phyloP scores from a whole-genome alignment of 2,113 vertebrate species.

The Thalassoma bifasciatum region DNA sequence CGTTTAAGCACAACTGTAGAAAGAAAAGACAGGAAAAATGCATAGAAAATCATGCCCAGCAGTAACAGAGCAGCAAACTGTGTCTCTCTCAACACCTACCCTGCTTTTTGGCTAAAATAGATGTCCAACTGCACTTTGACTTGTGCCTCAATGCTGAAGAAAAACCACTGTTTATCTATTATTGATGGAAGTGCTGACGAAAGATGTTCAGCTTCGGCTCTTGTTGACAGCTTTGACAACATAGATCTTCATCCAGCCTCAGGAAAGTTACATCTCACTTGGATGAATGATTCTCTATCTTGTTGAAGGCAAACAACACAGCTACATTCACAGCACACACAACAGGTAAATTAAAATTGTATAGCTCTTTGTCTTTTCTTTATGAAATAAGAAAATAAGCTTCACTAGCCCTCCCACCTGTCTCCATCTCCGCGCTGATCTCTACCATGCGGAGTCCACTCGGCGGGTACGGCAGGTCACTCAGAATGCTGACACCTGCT shows the following conservation, averaged over 20 bases:
- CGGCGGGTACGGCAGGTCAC: constrained; percentile 80
- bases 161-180: background rate
- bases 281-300: too few relatives aligned
- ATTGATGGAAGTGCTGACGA: background rate
- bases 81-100: too few relatives aligned
- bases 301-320: too few relatives aligned
- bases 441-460: constrained; percentile 74
- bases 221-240: background rate
- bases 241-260: background rate
- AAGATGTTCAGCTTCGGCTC: background rate
- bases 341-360: background rate
- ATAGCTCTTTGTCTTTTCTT: background rate
- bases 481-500: constrained; percentile 88
- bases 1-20: too few relatives aligned
- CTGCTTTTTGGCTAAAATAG: background rate
- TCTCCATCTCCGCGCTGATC: constrained; percentile 81
- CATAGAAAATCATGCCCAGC: too few relatives aligned
- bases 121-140: too few relatives aligned
- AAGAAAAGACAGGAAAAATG: too few relatives aligned
- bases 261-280: background rate
- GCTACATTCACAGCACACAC: background rate
- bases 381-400: background rate
- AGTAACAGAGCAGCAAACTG: too few relatives aligned
- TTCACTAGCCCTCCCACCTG: constrained; percentile 83
- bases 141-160: background rate